A percentile compares a stretch with the other conserved stretches of the same genome.
These are phyloP conservation scores for Felis chaus DNA, from an alignment of 2,113 vertebrate genomes.

Conservation along the genomic window DNA sequence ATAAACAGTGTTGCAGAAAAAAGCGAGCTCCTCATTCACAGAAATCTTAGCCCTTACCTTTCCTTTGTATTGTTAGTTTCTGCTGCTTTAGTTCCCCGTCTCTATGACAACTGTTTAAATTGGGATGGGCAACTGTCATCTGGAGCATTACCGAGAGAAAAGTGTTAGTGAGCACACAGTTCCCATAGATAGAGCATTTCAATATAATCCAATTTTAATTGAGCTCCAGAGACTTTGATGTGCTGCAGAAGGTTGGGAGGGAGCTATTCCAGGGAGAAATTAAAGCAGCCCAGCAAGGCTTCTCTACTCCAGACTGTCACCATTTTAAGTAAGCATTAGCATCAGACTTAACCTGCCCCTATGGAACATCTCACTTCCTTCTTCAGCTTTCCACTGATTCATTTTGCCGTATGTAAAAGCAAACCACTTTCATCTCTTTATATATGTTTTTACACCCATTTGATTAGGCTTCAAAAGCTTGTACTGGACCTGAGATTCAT, in stretches of 20 bases:
- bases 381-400: conserved; percentile 77
- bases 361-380: conserved; percentile 88
- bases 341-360: conserved; percentile 94
- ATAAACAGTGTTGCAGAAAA: conserved; percentile 62
- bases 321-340: conserved; percentile 96
- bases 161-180: conserved; percentile 91
- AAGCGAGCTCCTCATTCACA: conserved; percentile 82
- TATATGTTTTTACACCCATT: conserved; percentile 83
- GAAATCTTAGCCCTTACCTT: conserved; percentile 87
- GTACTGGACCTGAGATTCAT: conserved; percentile 85
- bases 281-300: conserved; percentile 90
- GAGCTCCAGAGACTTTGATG: conserved; percentile 99
- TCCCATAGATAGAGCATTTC: conserved; percentile 94
- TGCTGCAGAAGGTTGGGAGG: conserved; percentile 93
- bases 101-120: conserved; percentile 99
- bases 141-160: conserved; percentile 93
- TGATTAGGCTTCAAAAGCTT: conserved; percentile 86
- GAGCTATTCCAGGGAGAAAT: conserved; percentile 99
- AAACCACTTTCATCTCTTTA: conserved; percentile 87
- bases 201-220: conserved; percentile 99
- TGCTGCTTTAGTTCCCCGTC: conserved; percentile 87
- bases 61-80: conserved; percentile 85
- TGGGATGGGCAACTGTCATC: conserved; percentile 97
- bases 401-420: conserved; percentile 76
- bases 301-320: conserved; percentile 93